Conservation (phyloP, 2,797 vertebrate species). For the Sebastes vulpes region DNA sequence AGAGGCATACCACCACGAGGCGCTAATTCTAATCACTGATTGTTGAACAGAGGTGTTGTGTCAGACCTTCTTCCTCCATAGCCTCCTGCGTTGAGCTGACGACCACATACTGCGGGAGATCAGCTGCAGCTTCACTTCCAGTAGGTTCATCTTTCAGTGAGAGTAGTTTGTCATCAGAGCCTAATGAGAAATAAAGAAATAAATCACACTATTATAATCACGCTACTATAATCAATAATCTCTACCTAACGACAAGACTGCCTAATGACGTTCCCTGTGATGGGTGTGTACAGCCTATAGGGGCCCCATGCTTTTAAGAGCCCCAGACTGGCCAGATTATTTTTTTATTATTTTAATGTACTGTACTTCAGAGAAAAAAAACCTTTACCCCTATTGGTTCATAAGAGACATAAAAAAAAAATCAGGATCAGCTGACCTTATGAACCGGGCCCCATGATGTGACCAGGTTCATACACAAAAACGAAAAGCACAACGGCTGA, state of each 20-base stretch:
- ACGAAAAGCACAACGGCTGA: too few species aligned
- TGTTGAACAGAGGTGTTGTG: background rate
- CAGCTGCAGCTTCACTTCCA: background rate
- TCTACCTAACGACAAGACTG: background rate
- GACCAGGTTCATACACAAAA: too few species aligned
- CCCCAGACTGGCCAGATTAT: too few species aligned
- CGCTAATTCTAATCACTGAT: background rate
- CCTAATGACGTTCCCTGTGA: background rate
- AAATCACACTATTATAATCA: background rate
- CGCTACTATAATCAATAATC: background rate
- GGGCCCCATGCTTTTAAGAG: too few species aligned
- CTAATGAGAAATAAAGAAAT: background rate
- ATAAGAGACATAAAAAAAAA: too few species aligned
- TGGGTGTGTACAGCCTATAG: background rate
- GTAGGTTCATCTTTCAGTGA: slow-evolving; percentile 10
- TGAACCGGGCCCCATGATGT: too few species aligned
- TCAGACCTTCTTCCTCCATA: slow-evolving; percentile 44
- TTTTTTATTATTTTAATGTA: too few species aligned
- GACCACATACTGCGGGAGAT: background rate
- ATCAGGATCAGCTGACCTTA: too few species aligned
- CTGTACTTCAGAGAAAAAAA: too few species aligned
- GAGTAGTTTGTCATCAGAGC: slow-evolving; percentile 10
- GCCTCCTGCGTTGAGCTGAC: background rate
- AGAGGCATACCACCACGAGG: accelerated
- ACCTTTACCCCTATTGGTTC: too few species aligned